Percentiles rank a stretch among this genome's conserved stretches.
Evolutionary conservation across 2,797 vertebrate species (phyloP).

Genomic region (Siniperca obscura): DNA sequence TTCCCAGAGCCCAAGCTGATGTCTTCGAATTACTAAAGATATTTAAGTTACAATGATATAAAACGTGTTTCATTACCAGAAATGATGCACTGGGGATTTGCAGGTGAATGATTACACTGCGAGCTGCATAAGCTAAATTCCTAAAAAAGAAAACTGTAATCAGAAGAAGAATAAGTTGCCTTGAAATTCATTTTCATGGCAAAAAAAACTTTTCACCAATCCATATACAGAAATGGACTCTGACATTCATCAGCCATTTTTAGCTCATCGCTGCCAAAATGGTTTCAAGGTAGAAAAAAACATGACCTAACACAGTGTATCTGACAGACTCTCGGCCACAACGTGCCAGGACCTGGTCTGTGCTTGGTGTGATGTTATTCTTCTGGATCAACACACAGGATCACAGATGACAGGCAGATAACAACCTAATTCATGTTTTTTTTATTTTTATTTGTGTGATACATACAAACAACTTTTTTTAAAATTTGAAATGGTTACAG

Average conservation of each 20-base stretch:
- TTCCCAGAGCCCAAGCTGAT: neutral
- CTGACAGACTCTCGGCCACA: constrained; percentile 5
- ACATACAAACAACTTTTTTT: neutral
- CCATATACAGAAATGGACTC: constrained; percentile 5
- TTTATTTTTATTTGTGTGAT: neutral
- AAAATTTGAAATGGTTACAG: neutral
- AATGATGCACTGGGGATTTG: neutral
- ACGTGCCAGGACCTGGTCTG: neutral
- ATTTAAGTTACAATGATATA: neutral
- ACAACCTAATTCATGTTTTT: neutral
- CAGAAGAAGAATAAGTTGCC: neutral
- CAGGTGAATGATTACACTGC: neutral
- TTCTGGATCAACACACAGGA: neutral
- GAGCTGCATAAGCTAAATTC: neutral
- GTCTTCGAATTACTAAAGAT: neutral
- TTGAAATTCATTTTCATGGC: constrained; percentile 28
- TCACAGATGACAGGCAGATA: neutral
- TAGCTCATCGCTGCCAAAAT: constrained; percentile 12
- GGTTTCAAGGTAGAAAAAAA: constrained; percentile 35
- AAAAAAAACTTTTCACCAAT: neutral
- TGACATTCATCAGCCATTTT: constrained; percentile 13
- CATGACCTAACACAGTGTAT: constrained; percentile 20
- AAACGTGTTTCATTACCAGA: neutral
- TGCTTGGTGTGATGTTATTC: neutral
- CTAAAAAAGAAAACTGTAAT: constrained; percentile 6